Conservation (phyloP, 2,888 invertebrate species). For the Dryadula phaetusa region DNA sequence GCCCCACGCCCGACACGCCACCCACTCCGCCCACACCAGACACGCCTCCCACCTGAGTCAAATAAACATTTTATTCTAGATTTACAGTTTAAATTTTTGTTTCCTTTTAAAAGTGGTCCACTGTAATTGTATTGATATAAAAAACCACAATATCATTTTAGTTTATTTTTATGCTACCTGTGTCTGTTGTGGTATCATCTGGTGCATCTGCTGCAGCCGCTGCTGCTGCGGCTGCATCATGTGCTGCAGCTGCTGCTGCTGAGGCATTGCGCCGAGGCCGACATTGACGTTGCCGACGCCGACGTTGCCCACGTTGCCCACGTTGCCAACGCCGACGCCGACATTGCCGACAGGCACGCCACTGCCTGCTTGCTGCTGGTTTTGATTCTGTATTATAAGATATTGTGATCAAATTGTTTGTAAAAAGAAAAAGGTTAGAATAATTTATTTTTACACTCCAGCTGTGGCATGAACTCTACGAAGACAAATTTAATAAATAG, state of each 20-base stretch:
- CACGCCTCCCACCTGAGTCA: slow-evolving; percentile 41
- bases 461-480: too few species aligned
- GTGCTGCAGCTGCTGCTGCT: slow-evolving; percentile 81
- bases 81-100: too few species aligned
- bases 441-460: too few species aligned
- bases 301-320: slow-evolving; percentile 54
- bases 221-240: slow-evolving; percentile 86
- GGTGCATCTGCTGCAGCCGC: slow-evolving; percentile 83
- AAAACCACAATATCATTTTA: too few species aligned
- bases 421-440: neutral
- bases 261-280: slow-evolving; percentile 65
- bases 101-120: too few species aligned
- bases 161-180: slow-evolving; percentile 78
- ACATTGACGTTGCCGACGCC: slow-evolving; percentile 62
- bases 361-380: slow-evolving; percentile 69
- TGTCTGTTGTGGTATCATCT: slow-evolving; percentile 83
- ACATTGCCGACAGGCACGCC: slow-evolving; percentile 50
- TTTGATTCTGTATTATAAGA: slow-evolving; percentile 69
- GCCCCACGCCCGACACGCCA: slow-evolving; percentile 49
- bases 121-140: neutral
- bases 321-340: slow-evolving; percentile 56
- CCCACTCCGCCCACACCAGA: slow-evolving; percentile 52
- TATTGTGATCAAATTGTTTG: neutral
- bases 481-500: too few species aligned
- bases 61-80: neutral